Percentiles rank a stretch among this genome's conserved stretches.
Evolutionary conservation across 2,888 invertebrate genomes (phyloP).

Genomic region (Ichneumoninae sp.): DNA sequence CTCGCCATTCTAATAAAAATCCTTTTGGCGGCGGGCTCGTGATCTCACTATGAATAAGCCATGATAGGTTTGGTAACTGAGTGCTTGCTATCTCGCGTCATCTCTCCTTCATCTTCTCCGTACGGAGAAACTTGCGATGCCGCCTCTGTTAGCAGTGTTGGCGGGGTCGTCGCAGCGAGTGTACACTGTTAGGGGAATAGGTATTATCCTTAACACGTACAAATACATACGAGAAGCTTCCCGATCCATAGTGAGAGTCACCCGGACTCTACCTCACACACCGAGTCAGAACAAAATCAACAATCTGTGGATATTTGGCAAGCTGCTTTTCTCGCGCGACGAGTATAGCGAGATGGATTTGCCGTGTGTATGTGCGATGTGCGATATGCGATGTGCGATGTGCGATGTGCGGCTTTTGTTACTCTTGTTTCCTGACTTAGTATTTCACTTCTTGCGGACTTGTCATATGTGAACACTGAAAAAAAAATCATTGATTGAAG

Average conservation of each 20-base stretch:
- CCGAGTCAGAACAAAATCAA: conserved; percentile 74
- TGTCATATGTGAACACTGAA: too few relatives aligned
- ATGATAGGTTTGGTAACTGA: conserved; percentile 42
- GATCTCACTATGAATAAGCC: conserved; percentile 54
- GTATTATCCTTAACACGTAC: conserved; percentile 53
- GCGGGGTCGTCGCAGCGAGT: conserved; percentile 17
- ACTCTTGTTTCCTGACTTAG: not conserved
- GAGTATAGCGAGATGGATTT: conserved; percentile 28
- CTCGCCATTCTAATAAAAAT: conserved; percentile 52
- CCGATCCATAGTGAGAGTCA: conserved; percentile 6
- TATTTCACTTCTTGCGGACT: not conserved
- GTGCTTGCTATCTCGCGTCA: conserved; percentile 46
- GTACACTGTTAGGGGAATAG: conserved; percentile 43
- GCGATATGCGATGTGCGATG: conserved; percentile 7
- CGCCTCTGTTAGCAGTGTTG: conserved; percentile 36
- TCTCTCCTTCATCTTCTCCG: conserved; percentile 36
- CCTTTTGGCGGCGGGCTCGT: conserved; percentile 47
- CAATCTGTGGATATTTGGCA: conserved; percentile 83
- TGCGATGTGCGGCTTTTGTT: not conserved
- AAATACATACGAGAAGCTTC: conserved; percentile 40
- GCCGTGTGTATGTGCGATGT: conserved; percentile 17
- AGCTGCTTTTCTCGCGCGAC: conserved; percentile 75
- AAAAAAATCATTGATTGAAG: too few relatives aligned
- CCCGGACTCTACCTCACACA: conserved; percentile 23
- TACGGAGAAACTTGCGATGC: conserved; percentile 25